Conservation (phyloP, 2,888 invertebrate genomes). For the Craniophora ligustri region DNA sequence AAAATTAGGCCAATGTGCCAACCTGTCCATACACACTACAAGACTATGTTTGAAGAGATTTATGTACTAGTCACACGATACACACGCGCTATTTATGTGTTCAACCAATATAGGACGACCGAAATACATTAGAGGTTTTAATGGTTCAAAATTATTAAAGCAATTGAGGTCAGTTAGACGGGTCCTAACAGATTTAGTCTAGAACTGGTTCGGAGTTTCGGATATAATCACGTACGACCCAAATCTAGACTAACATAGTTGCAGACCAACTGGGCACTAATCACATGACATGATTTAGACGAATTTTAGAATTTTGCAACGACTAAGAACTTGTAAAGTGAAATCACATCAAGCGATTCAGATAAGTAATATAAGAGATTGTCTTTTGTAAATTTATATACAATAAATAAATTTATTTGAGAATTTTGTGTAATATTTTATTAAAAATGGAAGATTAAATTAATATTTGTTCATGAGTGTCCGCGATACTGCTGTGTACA, state of each 20-base stretch:
- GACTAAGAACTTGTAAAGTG: slow-evolving; percentile 7
- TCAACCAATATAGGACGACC: slow-evolving; percentile 50
- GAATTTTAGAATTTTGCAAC: slow-evolving; percentile 11
- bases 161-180: slow-evolving; percentile 66
- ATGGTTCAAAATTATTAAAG: slow-evolving; percentile 54
- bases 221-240: slow-evolving; percentile 77
- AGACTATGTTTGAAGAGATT: slow-evolving; percentile 54
- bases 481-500: no score
- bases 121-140: slow-evolving; percentile 47
- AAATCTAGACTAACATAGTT: slow-evolving; percentile 68
- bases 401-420: no score
- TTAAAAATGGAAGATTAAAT: no score
- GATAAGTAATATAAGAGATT: neutral
- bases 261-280: slow-evolving; percentile 54
- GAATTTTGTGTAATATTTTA: no score
- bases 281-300: slow-evolving; percentile 52
- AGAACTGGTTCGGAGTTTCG: slow-evolving; percentile 62
- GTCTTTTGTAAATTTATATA: no score
- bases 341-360: neutral
- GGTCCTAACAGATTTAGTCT: slow-evolving; percentile 65
- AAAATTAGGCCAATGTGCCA: slow-evolving; percentile 76
- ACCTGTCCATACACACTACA: slow-evolving; percentile 45
- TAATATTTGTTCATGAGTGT: no score
- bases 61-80: slow-evolving; percentile 50
- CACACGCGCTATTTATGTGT: slow-evolving; percentile 55